Conservation (phyloP, 2,888 invertebrate species). For the Mechanitis messenoides region DNA sequence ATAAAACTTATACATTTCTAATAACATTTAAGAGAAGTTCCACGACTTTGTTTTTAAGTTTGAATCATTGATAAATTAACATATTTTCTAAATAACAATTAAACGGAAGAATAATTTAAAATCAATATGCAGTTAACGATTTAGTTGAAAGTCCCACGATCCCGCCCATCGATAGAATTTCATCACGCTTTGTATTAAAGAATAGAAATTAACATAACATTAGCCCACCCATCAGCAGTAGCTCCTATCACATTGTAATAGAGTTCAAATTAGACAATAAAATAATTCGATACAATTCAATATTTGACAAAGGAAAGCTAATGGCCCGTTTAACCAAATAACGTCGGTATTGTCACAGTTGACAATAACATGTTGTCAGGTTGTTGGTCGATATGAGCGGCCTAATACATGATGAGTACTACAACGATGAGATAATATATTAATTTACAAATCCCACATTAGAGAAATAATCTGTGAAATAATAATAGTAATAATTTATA, state of each 20-base stretch:
- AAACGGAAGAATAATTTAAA: not conserved
- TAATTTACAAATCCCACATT: too few relatives aligned
- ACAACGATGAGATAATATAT: not conserved
- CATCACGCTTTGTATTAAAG: slow-evolving; percentile 38
- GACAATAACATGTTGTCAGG: slow-evolving; percentile 52
- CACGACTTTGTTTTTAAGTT: too few relatives aligned
- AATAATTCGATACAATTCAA: slow-evolving; percentile 23
- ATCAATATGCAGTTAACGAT: slow-evolving; percentile 27
- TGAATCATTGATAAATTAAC: too few relatives aligned
- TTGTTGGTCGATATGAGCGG: slow-evolving; percentile 34
- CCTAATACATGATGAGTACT: slow-evolving; percentile 8
- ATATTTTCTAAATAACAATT: not conserved
- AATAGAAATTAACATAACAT: slow-evolving; percentile 37
- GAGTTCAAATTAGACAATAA: slow-evolving; percentile 24
- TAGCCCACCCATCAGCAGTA: slow-evolving; percentile 23
- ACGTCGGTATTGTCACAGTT: slow-evolving; percentile 41
- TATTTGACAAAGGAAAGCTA: slow-evolving; percentile 54
- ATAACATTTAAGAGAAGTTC: too few relatives aligned
- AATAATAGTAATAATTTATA: too few relatives aligned
- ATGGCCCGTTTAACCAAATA: slow-evolving; percentile 63
- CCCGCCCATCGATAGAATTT: slow-evolving; percentile 40
- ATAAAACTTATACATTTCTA: too few relatives aligned
- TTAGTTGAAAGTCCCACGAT: slow-evolving; percentile 40
- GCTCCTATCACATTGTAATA: slow-evolving; percentile 27
- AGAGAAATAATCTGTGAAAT: too few relatives aligned